These are phyloP conservation scores for Ailuropoda melanoleuca DNA, from an alignment of 2,113 vertebrate genomes.

Conservation along the genomic window DNA sequence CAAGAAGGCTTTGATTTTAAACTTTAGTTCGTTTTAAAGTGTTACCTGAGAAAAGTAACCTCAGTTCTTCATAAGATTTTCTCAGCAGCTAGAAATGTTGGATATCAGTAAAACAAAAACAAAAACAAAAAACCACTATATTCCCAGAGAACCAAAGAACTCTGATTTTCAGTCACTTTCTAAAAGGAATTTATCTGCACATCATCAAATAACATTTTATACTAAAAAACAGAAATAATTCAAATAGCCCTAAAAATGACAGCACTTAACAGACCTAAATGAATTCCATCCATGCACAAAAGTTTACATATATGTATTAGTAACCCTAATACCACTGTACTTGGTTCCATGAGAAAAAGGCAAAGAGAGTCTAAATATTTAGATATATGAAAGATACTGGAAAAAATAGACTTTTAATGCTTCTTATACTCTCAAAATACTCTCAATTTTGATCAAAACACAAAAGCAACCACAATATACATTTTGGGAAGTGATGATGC, in stretches of 20 bases:
- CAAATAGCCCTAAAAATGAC: slow-evolving; percentile 25
- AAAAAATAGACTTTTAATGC: not conserved
- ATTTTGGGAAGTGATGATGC: slow-evolving; percentile 35
- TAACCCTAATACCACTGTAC: not conserved
- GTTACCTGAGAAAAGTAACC: not conserved
- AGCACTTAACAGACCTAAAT: not conserved
- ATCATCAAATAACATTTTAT: slow-evolving; percentile 38
- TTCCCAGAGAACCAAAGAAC: slow-evolving; percentile 24
- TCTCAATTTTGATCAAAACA: slow-evolving; percentile 28
- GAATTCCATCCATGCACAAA: slow-evolving; percentile 42
- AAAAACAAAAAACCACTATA: not conserved
- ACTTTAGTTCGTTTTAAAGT: slow-evolving; percentile 39
- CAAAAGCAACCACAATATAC: slow-evolving; percentile 32
- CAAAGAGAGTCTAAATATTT: slow-evolving; percentile 41
- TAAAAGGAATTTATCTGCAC: slow-evolving; percentile 35
- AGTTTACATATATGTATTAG: not conserved
- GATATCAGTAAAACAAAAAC: not conserved
- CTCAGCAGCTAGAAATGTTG: not conserved
- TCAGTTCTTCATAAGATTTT: slow-evolving; percentile 44
- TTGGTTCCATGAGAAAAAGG: slow-evolving; percentile 25
- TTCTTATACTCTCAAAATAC: slow-evolving; percentile 3
- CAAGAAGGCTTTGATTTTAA: slow-evolving; percentile 42
- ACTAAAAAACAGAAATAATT: slow-evolving; percentile 15
- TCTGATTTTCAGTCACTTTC: not conserved
- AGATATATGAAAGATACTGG: slow-evolving; percentile 18